These are phyloP conservation scores for Falco peregrinus DNA, from an alignment of 2,797 vertebrate genomes.

Conservation along the genomic window DNA sequence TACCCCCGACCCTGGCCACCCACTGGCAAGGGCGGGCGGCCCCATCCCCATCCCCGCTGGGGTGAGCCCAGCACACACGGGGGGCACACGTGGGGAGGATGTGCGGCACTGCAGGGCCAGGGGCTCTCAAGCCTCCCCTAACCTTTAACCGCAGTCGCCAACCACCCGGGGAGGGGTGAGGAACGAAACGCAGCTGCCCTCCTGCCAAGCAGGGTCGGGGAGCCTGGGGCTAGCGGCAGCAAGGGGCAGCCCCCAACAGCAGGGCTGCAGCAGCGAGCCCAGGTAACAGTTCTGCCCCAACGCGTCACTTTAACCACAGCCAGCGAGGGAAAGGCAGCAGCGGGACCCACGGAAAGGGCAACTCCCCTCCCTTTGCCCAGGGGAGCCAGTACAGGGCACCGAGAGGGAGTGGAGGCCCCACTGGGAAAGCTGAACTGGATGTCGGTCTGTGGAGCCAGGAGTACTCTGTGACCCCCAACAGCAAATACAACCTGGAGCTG, in stretches of 20 bases:
- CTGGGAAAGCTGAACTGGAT: background rate
- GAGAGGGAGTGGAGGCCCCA: no score
- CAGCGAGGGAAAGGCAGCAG: background rate
- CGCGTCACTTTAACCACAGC: accelerated
- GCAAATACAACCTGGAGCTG: background rate
- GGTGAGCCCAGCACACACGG: background rate
- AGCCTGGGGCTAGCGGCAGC: no score
- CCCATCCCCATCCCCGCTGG: no score
- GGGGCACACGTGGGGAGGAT: no score
- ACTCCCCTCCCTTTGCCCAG: background rate
- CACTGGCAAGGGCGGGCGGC: no score
- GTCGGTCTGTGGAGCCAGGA: background rate
- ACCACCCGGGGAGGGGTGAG: background rate
- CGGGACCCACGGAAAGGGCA: accelerated
- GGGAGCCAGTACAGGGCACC: accelerated
- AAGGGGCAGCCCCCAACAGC: background rate
- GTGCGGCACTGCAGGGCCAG: background rate
- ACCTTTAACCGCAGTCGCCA: no score
- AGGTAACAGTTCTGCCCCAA: background rate
- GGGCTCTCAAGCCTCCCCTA: no score
- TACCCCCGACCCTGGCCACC: no score
- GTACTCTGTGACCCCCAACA: background rate
- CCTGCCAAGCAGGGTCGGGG: accelerated
- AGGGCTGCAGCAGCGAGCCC: background rate
- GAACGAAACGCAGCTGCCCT: background rate